A percentile compares a stretch with the other conserved stretches of the same genome.
Conservation (phyloP, 2,888 invertebrate genomes). For the Alviniconcha strummeri region DNA sequence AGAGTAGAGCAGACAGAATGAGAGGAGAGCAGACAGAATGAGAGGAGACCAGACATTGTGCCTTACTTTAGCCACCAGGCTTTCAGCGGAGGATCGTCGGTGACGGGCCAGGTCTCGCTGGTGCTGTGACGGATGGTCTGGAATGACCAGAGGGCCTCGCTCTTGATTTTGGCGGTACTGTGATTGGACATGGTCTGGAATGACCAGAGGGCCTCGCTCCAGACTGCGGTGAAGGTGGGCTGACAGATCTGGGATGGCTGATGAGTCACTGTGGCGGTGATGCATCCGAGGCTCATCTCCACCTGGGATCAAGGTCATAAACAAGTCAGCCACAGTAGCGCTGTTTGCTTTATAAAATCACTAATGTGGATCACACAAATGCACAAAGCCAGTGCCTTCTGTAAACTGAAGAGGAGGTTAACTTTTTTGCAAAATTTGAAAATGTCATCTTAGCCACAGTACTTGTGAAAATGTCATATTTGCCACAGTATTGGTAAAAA, state of each 20-base stretch:
- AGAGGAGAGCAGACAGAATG: too few relatives aligned
- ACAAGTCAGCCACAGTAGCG: background rate
- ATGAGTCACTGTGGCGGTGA: conserved; percentile 56
- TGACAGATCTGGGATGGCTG: conserved; percentile 45
- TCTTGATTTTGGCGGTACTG: conserved; percentile 48
- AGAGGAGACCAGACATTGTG: background rate
- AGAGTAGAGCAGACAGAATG: too few relatives aligned
- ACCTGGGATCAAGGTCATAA: conserved; percentile 18
- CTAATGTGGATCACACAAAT: too few relatives aligned
- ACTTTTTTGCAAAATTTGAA: too few relatives aligned
- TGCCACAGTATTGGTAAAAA: too few relatives aligned
- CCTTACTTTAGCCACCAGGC: conserved; percentile 90
- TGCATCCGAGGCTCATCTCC: conserved; percentile 44
- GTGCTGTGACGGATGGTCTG: conserved; percentile 50
- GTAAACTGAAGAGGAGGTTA: too few relatives aligned
- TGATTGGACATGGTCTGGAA: conserved; percentile 54
- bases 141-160: conserved; percentile 60
- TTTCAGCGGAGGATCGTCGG: conserved; percentile 86
- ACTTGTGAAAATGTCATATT: too few relatives aligned
- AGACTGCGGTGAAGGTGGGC: conserved; percentile 51
- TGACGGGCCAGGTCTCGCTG: conserved; percentile 36
- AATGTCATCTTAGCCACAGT: too few relatives aligned
- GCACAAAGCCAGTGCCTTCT: too few relatives aligned
- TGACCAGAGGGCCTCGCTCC: conserved; percentile 59
- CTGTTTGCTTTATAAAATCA: too few relatives aligned